These are phyloP conservation scores for Tokudaia tokunoshimensis DNA, from an alignment of 2,797 vertebrate genomes.

Conservation along the genomic window DNA sequence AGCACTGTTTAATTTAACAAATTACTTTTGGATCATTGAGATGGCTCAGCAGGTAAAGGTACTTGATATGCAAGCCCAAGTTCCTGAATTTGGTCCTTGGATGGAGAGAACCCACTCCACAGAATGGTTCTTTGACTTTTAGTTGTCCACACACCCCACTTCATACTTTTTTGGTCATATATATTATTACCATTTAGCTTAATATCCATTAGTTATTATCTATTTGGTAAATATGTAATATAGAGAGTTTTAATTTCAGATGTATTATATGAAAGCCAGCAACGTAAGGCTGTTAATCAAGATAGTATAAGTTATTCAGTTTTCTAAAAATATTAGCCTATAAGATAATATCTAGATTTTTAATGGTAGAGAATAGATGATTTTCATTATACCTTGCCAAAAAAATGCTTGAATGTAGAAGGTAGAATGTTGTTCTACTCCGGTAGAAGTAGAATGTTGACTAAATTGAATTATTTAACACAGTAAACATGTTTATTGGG, in stretches of 20 bases:
- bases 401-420: neutral
- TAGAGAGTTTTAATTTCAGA: neutral
- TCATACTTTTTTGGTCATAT: neutral
- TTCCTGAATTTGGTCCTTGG: neutral
- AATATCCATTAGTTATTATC: constrained; percentile 1
- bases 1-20: constrained; percentile 32
- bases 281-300: constrained; percentile 45
- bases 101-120: neutral
- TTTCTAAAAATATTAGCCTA: constrained; percentile 26
- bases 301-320: neutral
- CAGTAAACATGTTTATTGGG: neutral
- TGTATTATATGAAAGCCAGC: neutral
- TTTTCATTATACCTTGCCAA: constrained; percentile 41
- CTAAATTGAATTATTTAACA: constrained; percentile 33
- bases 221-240: neutral
- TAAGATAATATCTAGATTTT: constrained; percentile 54
- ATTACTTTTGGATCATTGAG: neutral
- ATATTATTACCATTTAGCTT: too few relatives aligned
- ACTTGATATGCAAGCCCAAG: neutral
- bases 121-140: neutral
- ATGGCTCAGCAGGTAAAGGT: neutral
- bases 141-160: neutral
- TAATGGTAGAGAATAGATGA: neutral
- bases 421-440: neutral
- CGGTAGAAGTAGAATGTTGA: neutral